phyloP scores from a whole-genome alignment of 2,797 vertebrate genomes.

The Notoglanidium macrostoma region DNA sequence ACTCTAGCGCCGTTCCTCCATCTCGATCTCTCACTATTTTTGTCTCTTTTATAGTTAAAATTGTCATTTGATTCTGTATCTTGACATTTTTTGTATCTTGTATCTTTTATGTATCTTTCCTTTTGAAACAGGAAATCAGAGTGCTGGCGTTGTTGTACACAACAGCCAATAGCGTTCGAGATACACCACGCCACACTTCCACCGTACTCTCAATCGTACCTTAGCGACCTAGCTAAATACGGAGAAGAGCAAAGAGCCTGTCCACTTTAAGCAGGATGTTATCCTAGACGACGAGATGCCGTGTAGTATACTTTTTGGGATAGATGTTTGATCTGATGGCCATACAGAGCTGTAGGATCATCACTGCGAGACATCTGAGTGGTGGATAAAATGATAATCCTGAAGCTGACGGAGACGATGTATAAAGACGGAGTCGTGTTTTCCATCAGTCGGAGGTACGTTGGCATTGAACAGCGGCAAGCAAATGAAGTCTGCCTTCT shows the following conservation, averaged over 20 bases:
- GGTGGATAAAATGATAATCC: too few relatives aligned
- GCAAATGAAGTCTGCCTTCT: neutral
- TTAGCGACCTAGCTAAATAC: neutral
- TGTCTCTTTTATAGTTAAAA: neutral
- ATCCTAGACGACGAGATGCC: neutral
- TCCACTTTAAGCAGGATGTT: neutral
- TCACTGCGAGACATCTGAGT: neutral
- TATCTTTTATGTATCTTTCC: too few relatives aligned
- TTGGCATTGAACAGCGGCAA: neutral
- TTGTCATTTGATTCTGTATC: neutral
- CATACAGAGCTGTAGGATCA: neutral
- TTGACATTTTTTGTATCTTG: too few relatives aligned
- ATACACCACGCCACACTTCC: neutral
- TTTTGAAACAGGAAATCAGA: neutral
- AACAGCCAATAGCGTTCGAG: neutral
- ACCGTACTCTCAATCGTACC: neutral
- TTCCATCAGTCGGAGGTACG: neutral
- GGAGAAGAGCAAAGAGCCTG: too few relatives aligned
- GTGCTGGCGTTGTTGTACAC: neutral
- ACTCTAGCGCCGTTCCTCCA: neutral
- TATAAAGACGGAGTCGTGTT: neutral
- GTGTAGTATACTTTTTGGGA: neutral
- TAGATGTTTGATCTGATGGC: neutral
- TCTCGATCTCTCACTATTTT: neutral
- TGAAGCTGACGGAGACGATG: neutral